Evolutionary conservation across 1,140 invertebrate species (phyloP).

Genomic region (Aphelenchoides avenae): DNA sequence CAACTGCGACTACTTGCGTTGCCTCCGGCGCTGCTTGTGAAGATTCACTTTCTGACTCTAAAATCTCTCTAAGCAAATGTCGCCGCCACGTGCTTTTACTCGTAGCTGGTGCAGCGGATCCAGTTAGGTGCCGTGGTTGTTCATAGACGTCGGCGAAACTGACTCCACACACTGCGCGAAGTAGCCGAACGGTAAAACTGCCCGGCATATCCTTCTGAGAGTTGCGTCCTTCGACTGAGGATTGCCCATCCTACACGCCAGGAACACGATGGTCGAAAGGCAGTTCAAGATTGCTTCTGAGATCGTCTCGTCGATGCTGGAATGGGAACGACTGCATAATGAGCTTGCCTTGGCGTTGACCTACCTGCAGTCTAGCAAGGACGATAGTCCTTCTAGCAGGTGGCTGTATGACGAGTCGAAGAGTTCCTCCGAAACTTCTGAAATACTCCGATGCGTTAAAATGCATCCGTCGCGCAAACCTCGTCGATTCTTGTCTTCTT

Average conservation of each 20-base stretch:
- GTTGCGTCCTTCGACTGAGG: slow-evolving; percentile 79
- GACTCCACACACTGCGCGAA: slow-evolving; percentile 63
- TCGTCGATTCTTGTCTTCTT: slow-evolving; percentile 9
- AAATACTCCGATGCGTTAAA: slow-evolving; percentile 58
- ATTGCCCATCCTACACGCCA: slow-evolving; percentile 74
- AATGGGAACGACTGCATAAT: slow-evolving; percentile 25
- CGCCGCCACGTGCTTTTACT: slow-evolving; percentile 3
- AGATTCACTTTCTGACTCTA: slow-evolving; percentile 7
- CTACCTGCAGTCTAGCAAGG: slow-evolving; percentile 83
- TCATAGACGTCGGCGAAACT: slow-evolving; percentile 11
- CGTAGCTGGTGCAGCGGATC: slow-evolving; percentile 15
- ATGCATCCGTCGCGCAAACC: slow-evolving; percentile 3
- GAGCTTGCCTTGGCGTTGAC: slow-evolving; percentile 1
- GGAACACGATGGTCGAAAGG: slow-evolving; percentile 77
- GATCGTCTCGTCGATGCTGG: slow-evolving; percentile 80
- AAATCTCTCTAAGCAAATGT: not conserved
- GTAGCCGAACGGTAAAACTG: slow-evolving; percentile 85
- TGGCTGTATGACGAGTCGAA: slow-evolving; percentile 93
- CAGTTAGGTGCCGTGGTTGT: too few relatives aligned
- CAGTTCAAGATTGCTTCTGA: slow-evolving; percentile 83
- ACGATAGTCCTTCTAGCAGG: slow-evolving; percentile 79
- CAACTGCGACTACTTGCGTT: slow-evolving; percentile 51
- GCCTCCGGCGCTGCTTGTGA: too few relatives aligned
- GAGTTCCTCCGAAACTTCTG: slow-evolving; percentile 69
- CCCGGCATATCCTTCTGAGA: slow-evolving; percentile 85